Percentiles rank a stretch among this genome's conserved stretches.
These are phyloP conservation scores for Cryptoprocta ferox DNA, from an alignment of 2,797 vertebrate genomes.

Conservation along the genomic window DNA sequence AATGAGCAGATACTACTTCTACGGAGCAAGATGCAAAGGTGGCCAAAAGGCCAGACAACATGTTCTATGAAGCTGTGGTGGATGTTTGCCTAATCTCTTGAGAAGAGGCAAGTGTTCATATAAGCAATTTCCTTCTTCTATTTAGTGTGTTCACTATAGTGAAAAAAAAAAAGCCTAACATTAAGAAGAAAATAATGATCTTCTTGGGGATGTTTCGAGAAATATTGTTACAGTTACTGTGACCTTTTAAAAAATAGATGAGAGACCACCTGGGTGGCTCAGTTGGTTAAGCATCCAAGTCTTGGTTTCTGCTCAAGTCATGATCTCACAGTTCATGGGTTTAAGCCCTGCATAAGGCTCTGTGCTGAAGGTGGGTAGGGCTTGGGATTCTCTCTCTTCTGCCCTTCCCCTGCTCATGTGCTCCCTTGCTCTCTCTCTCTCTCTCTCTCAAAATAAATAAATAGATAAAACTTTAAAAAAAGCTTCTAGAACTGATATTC, in stretches of 20 bases:
- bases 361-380: too few species aligned
- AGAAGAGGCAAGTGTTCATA: not conserved
- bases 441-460: too few species aligned
- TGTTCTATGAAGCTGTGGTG: not conserved
- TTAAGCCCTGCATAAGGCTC: too few species aligned
- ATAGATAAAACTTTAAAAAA: too few species aligned
- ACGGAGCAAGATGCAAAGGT: not conserved
- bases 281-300: too few species aligned
- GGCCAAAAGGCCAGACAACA: not conserved
- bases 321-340: too few species aligned
- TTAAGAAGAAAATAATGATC: not conserved
- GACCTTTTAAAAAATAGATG: not conserved
- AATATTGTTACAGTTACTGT: not conserved
- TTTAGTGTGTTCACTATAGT: not conserved
- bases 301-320: too few species aligned
- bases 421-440: too few species aligned
- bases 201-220: not conserved
- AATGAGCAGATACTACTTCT: conserved; percentile 1
- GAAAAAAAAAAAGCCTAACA: not conserved
- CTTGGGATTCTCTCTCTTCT: too few species aligned
- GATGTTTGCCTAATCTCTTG: not conserved
- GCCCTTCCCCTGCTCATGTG: too few species aligned
- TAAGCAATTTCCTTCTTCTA: not conserved
- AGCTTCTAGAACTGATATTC: not conserved
- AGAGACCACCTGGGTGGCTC: too few species aligned